Evolutionary conservation across 2,888 invertebrate genomes (phyloP).

Genomic region (Panzeria rudis): DNA sequence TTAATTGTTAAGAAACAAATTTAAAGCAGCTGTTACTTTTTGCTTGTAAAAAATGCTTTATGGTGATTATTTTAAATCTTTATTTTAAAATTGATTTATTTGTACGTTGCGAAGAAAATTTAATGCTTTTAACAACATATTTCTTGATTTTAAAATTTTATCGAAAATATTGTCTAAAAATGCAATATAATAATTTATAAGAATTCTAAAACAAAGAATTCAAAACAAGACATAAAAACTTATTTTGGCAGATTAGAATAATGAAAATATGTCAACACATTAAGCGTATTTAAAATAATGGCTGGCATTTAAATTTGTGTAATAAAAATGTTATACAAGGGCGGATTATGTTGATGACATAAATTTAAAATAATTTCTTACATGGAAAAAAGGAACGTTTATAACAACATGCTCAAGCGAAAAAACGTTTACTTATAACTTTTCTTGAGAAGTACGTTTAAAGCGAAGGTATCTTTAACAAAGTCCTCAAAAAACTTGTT

Average conservation of each 20-base stretch:
- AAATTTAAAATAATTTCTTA: background rate
- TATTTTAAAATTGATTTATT: background rate
- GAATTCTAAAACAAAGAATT: background rate
- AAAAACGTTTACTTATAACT: too few species aligned
- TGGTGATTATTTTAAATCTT: background rate
- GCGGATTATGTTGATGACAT: background rate
- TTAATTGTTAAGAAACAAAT: background rate
- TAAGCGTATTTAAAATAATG: slow-evolving; percentile 13
- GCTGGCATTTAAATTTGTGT: background rate
- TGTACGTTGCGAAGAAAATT: background rate
- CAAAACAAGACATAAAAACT: too few species aligned
- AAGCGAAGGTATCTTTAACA: too few species aligned
- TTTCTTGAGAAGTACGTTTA: too few species aligned
- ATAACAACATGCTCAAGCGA: too few species aligned
- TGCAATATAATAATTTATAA: background rate
- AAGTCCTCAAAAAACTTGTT: too few species aligned
- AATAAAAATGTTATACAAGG: background rate
- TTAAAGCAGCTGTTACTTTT: background rate
- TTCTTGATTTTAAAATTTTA: background rate
- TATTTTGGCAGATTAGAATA: background rate
- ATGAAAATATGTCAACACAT: slow-evolving; percentile 34
- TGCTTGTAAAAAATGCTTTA: background rate
- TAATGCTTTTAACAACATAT: background rate
- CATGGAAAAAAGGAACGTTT: too few species aligned
- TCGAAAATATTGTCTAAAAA: background rate